Conservation (phyloP, 35 echinoderm and acorn worm species). For the Lytechinus pictus region DNA sequence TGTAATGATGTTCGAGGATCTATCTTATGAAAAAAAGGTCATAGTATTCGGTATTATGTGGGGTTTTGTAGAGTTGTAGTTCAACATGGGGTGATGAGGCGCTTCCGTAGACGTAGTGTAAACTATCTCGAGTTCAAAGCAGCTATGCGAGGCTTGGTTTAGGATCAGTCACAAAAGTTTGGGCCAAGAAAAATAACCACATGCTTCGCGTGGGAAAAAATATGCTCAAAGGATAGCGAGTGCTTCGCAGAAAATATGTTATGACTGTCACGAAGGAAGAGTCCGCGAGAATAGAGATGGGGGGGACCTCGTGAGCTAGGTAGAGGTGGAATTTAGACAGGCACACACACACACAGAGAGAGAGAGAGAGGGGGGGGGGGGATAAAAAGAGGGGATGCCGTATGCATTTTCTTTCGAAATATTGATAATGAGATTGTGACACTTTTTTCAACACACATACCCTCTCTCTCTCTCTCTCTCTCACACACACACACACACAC, state of each 20-base stretch:
- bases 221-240: neutral
- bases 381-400: neutral
- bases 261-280: neutral
- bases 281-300: neutral
- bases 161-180: neutral
- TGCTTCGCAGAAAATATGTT: neutral
- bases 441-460: too few species aligned
- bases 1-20: neutral
- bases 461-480: too few species aligned
- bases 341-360: too few species aligned
- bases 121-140: neutral
- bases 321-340: neutral
- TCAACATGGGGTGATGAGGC: too few species aligned
- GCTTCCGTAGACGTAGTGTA: too few species aligned
- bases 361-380: neutral
- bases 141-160: neutral
- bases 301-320: too few species aligned
- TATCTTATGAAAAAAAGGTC: too few species aligned
- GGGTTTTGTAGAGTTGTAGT: too few species aligned
- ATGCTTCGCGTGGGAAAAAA: neutral
- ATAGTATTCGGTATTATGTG: too few species aligned
- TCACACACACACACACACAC: too few species aligned
- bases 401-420: too few species aligned
- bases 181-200: slow-evolving; percentile 1
- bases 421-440: too few species aligned